Conservation (phyloP, 2,113 vertebrate genomes). For the Spea bombifrons region DNA sequence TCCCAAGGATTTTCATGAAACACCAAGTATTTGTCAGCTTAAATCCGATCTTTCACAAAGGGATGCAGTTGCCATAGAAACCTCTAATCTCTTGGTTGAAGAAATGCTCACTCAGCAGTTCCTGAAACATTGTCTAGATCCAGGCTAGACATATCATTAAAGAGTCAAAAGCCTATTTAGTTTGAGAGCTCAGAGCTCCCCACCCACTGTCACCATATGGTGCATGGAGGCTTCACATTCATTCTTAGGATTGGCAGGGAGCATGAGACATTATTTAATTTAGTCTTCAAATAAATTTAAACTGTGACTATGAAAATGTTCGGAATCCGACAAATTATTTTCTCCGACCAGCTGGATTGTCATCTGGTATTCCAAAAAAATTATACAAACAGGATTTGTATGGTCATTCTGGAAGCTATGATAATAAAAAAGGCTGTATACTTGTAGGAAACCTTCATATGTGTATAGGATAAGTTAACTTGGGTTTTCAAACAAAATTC, state of each 20-base stretch:
- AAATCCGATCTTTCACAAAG: conserved; percentile 15
- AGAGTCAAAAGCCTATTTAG: conserved; percentile 48
- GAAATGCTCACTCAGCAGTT: conserved; percentile 44
- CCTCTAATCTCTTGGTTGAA: conserved; percentile 37
- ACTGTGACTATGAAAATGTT: conserved; percentile 39
- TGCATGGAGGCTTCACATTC: conserved; percentile 24
- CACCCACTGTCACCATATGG: conserved; percentile 42
- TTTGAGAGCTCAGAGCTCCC: conserved; percentile 29
- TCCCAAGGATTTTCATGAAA: neutral
- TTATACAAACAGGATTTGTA: conserved; percentile 10
- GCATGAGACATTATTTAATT: conserved; percentile 43
- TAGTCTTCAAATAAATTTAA: conserved; percentile 45
- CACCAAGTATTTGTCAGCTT: conserved; percentile 28
- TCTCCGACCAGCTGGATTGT: conserved; percentile 42
- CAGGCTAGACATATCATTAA: conserved; percentile 47
- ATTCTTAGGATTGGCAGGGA: conserved; percentile 31
- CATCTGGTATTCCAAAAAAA: conserved; percentile 26
- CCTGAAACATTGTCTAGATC: conserved; percentile 34
- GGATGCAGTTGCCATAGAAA: conserved; percentile 45
- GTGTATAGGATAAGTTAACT: too few species aligned
- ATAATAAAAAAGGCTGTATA: neutral
- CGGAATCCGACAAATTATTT: conserved; percentile 33
- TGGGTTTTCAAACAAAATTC: too few species aligned
- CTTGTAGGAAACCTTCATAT: neutral
- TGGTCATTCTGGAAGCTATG: neutral